Percentiles rank a stretch among this genome's conserved stretches.
These are phyloP conservation scores for Corvus hawaiiensis DNA, from an alignment of 2,113 vertebrate genomes.

Conservation along the genomic window DNA sequence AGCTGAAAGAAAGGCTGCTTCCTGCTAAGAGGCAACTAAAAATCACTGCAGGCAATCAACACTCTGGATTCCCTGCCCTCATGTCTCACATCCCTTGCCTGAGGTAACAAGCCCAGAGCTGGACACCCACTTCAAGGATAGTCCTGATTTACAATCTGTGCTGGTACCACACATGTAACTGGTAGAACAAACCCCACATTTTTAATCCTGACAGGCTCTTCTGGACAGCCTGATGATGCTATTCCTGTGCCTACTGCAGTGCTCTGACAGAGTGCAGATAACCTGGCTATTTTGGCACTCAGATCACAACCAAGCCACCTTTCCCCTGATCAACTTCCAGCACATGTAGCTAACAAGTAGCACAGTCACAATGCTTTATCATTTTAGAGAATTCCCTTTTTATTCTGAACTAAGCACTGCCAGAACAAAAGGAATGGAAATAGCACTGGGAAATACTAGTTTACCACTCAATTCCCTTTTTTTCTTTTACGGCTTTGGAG, in stretches of 20 bases:
- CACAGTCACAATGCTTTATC: not conserved
- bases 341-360: not conserved
- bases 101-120: not conserved
- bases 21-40: not conserved
- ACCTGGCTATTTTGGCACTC: not conserved
- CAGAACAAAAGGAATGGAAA: not conserved
- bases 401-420: not conserved
- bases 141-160: not conserved
- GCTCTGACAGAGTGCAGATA: not conserved
- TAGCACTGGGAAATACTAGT: not conserved
- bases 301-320: not conserved
- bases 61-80: not conserved
- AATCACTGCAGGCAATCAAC: not conserved
- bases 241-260: not conserved
- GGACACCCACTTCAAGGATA: not conserved
- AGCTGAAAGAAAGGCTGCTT: not conserved
- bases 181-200: not conserved
- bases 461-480: not conserved
- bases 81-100: not conserved
- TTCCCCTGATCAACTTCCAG: not conserved
- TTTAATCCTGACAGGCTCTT: not conserved
- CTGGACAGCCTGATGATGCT: not conserved
- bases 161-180: not conserved
- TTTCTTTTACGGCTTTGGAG: not conserved
- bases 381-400: not conserved